Evolutionary conservation across 2,888 invertebrate species (phyloP), one percentile per base, ranked within the genome.

Genomic region (Baccha elongata): DNA sequence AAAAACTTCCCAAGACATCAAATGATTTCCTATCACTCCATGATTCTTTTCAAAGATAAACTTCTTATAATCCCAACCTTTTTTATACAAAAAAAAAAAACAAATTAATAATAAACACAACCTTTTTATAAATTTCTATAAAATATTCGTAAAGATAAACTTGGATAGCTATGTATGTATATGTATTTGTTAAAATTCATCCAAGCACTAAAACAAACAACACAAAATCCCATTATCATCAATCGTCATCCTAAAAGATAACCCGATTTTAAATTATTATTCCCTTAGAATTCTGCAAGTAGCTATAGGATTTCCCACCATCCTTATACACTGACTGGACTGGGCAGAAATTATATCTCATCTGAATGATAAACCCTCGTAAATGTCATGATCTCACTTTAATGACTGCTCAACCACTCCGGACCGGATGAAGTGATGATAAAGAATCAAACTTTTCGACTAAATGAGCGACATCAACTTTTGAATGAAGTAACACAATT

Each of bases 321-420:
- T 23, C 23, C 5, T 23, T 23, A 23, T 6, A 32, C 29, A 3
- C 29, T 6, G 29, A 23, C 29, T 8, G 7, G 8, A 32, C 29
- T 10, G 19, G 8, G 0, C 44, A 19, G 19, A 10, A 19, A 44
- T n/a, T 52, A 62, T 52, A 32, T 23, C 42, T 8, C n/a, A n/a
- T n/a, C 15, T 19, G 15, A 64, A 64, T 64, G 65, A 58, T 78
- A 71, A 78, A 65, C 58, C 71, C 65, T 71, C 71, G 65, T 78
- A 65, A 71, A 60, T 78, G 71, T 71, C 65, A 71, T 78, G 76
- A 71, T 71, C 76, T 71, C 46, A 50, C 50, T 76, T 71, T 65
- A 65, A 65, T 60, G 62, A 60, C 60, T 60, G n/a, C 19, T 7
- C 60, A n/a, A 23, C 48, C 13, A 35, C n/a, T 19, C 19, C 0